These are phyloP conservation scores for Kuschelorhynchus macadamiae DNA, from an alignment of 2,888 invertebrate genomes.

Conservation along the genomic window DNA sequence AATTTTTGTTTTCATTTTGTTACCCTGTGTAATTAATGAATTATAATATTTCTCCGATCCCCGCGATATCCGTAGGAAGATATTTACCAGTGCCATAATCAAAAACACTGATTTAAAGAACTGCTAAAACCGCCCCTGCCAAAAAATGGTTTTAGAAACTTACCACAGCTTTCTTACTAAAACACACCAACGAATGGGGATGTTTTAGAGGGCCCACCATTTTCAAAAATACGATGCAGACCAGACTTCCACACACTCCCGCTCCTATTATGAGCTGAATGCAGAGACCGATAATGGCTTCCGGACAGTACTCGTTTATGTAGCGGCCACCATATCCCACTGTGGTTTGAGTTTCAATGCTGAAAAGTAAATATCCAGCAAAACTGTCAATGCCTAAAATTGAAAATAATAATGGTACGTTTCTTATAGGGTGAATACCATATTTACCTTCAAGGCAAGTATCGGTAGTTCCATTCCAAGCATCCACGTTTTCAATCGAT, in stretches of 20 bases:
- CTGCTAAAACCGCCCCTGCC: no score
- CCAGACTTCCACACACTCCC: constrained; percentile 64
- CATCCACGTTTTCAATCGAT: constrained; percentile 82
- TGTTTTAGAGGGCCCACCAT: constrained; percentile 72
- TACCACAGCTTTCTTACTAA: constrained; percentile 82
- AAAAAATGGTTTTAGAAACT: constrained; percentile 64
- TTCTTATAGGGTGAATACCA: background rate
- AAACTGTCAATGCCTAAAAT: constrained; percentile 73
- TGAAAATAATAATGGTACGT: background rate
- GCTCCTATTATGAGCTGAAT: constrained; percentile 67
- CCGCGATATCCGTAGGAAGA: no score
- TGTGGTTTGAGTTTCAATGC: constrained; percentile 85
- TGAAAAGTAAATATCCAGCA: constrained; percentile 82
- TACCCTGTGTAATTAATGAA: no score
- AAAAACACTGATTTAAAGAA: no score
- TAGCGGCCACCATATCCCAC: constrained; percentile 88
- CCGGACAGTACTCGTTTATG: constrained; percentile 85
- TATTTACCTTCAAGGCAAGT: constrained; percentile 50
- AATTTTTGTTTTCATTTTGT: no score
- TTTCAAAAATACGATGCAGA: constrained; percentile 75
- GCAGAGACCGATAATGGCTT: constrained; percentile 62
- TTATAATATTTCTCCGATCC: no score
- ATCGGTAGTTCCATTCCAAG: constrained; percentile 69
- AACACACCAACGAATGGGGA: constrained; percentile 68
- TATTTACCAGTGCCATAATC: no score